Base-by-base conservation (phyloP, 2,888 invertebrate species). In the Melipona bicolor region DNA sequence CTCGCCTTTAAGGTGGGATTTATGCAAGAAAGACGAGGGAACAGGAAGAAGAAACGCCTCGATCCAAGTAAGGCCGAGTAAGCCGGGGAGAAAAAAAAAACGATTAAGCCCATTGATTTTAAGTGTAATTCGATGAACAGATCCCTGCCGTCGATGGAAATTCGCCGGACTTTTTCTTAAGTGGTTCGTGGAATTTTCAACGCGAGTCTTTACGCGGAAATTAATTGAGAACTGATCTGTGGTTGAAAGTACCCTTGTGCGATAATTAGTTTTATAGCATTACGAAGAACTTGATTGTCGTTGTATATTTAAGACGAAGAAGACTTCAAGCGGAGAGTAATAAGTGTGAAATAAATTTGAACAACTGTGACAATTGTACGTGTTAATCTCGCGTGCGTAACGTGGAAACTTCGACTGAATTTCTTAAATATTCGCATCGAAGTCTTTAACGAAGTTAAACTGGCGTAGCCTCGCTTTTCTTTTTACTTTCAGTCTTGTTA, bases 71-170 rank as follows among this genome's bases (percentile, higher is more conserved):
- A n/a, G 74, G 3, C 9, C 64, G 13, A 24, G 56, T 52, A 64
- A 62, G 50, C 64, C 36, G 43, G 0, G 43, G 9, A 43, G 9
- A 9, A 59, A 79, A 52, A 52, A 61, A 27, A 80, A 84, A 81
- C 83, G 82, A 86, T 85, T 84, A 83, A 84, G 78, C 83, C 79
- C 54, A 77, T 64, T 69, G 79, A 83, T 74, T 67, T 59, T 78
- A 82, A 76, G 43, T 9, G 73, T 61, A 74, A 82, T 70, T 82
- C 83, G 77, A 83, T 82, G 61, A 68, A 73, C 67, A 56, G 17
- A 32, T 36, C 64, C 43, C 19, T 17, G 27, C 3, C 50, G n/a
- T 36, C 24, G 24, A n/a, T 50, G 50, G n/a, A 50, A 32, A 21
- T 32, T 4, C 59, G 32, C 19, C 4, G 21, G 32, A 36, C 36